Percentiles rank a stretch among this genome's conserved stretches.
phyloP scores from a whole-genome alignment of 1,140 invertebrate genomes.

The Dufourea novaeangliae region DNA sequence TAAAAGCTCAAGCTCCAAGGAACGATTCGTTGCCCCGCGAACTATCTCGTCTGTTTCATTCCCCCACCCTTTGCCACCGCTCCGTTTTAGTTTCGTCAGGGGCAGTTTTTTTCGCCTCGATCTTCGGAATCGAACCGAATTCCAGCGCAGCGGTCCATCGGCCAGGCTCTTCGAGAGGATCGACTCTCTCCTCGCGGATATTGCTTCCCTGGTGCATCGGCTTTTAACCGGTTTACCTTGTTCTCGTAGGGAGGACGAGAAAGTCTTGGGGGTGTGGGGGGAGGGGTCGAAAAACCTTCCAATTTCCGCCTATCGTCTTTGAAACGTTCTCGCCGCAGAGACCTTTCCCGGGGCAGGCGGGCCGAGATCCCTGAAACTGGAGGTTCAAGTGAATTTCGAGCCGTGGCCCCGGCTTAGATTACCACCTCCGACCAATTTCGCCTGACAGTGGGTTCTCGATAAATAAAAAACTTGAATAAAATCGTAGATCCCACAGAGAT shows the following conservation, averaged over 20 bases:
- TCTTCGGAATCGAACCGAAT: not conserved
- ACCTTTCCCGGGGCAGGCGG: conserved; percentile 38
- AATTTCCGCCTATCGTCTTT: conserved; percentile 65
- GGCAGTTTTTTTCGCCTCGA: not conserved
- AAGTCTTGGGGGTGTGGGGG: conserved; percentile 30
- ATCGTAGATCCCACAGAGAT: too few species aligned
- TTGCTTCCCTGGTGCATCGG: conserved; percentile 64
- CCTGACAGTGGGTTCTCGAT: too few species aligned
- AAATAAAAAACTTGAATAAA: too few species aligned
- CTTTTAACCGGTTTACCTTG: conserved; percentile 69
- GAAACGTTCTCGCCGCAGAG: conserved; percentile 60
- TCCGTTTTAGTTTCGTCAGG: not conserved
- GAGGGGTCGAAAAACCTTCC: conserved; percentile 58
- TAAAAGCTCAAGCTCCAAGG: not conserved
- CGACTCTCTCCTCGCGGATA: conserved; percentile 62
- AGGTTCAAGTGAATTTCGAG: conserved; percentile 62
- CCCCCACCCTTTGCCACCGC: not conserved
- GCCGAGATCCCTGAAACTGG: conserved; percentile 46
- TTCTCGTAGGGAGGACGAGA: conserved; percentile 43
- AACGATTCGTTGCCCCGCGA: not conserved
- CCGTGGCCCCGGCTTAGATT: conserved; percentile 38
- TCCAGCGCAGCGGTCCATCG: conserved; percentile 37
- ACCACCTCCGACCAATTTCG: too few species aligned
- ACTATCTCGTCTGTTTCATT: conserved; percentile 5
- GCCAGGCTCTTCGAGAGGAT: conserved; percentile 33